Conservation (phyloP, 2,888 invertebrate species). For the Vesta saturnalis region DNA sequence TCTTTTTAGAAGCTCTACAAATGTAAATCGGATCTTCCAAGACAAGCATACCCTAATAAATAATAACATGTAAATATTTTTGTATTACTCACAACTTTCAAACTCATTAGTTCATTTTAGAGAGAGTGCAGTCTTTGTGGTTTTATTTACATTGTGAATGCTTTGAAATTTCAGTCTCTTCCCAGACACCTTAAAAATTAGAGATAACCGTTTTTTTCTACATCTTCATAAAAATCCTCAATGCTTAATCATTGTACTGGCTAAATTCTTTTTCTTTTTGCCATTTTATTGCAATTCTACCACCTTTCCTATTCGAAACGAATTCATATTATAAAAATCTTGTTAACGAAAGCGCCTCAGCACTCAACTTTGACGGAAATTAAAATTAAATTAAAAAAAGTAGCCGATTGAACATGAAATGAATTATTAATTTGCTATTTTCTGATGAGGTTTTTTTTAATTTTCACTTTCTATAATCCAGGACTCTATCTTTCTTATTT, state of each 20-base stretch:
- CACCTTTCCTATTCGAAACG: slow-evolving; percentile 10
- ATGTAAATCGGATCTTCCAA: too few species aligned
- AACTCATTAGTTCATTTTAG: too few species aligned
- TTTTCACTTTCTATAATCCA: slow-evolving; percentile 22
- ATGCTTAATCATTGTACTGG: not conserved
- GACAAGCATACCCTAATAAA: too few species aligned
- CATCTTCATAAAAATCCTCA: not conserved
- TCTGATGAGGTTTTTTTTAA: slow-evolving; percentile 28
- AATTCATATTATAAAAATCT: slow-evolving; percentile 12
- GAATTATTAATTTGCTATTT: slow-evolving; percentile 32
- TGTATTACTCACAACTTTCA: too few species aligned
- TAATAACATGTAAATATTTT: too few species aligned
- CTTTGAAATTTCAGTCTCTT: too few species aligned
- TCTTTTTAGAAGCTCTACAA: too few species aligned
- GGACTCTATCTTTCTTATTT: slow-evolving; percentile 6
- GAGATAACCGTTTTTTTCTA: not conserved
- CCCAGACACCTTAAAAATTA: not conserved
- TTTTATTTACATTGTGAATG: too few species aligned
- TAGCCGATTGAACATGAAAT: slow-evolving; percentile 31
- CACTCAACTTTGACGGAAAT: slow-evolving; percentile 13
- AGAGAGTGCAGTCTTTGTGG: too few species aligned
- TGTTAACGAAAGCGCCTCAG: slow-evolving; percentile 4
- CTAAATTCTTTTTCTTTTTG: slow-evolving; percentile 2
- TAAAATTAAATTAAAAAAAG: slow-evolving; percentile 31
- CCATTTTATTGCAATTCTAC: not conserved